Evolutionary conservation across 1,140 invertebrate species (phyloP), one percentile per base, ranked within the genome.

Genomic region (Tetramorium parvispinum): DNA sequence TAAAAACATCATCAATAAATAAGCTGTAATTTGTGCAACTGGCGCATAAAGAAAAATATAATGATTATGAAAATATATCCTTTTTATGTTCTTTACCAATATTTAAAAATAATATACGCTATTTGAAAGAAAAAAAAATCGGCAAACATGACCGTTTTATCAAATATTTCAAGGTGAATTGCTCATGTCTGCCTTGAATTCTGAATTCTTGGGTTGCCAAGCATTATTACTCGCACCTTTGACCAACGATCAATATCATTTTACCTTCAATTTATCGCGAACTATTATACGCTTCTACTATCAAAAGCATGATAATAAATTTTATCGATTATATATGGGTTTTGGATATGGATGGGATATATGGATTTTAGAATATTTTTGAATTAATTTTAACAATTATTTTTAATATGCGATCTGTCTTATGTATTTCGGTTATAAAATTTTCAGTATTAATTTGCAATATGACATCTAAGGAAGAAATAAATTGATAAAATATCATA

Each of bases 161-260:
- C 43, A 11, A 78, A 78, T 16, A 53, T 24, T 75, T 57, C 55
- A 76, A 75, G 11, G 8, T 46, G 11, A 49, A 32, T 77, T 49
- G 57, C 8, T 77, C 24, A 49, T 75, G 59, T 32, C 18, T n/a
- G 27, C n/a, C 2, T 65, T 78, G 37, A 24, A 61, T 61, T 46
- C 10, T 24, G 24, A n/a, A 43, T 27, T 3, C 13, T n/a, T 59
- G 3, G 7, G 1, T 76, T 65, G 18, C 7, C 18, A 27, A 11
- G 2, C 24, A 21, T 78, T 78, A 57, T 43, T 43, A 65, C 27
- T 78, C 11, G 2, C 5, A 16, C 43, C 27, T 57, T 24, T 13
- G 3, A 46, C 16, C 8, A 46, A 18, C 27, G 49, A 78, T 63
- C 27, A 49, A 46, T 61, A 46, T 63, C 13, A 18, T 16, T 27